A percentile compares a stretch with the other conserved stretches of the same genome.
These are phyloP conservation scores for Catocala sponsa DNA, from an alignment of 2,888 invertebrate genomes.

Conservation along the genomic window DNA sequence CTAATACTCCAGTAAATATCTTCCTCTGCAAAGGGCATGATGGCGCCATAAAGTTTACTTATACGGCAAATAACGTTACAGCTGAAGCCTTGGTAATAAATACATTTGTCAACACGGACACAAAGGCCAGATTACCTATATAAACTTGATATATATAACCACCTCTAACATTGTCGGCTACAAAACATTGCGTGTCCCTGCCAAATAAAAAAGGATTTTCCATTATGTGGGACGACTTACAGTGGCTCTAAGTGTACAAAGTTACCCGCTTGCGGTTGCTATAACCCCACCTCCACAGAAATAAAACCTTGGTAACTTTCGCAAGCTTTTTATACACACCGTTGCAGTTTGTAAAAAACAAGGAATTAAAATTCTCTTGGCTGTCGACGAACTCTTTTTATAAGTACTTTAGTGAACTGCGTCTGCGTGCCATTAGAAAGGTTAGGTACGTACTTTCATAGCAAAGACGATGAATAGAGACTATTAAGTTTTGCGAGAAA, in stretches of 20 bases:
- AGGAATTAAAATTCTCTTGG: slow-evolving; percentile 61
- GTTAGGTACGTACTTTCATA: slow-evolving; percentile 11
- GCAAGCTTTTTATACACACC: slow-evolving; percentile 66
- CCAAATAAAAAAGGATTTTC: slow-evolving; percentile 71
- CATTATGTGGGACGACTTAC: slow-evolving; percentile 74
- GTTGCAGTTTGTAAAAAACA: slow-evolving; percentile 67
- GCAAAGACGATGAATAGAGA: not conserved
- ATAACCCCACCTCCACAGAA: slow-evolving; percentile 61
- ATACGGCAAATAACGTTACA: slow-evolving; percentile 36
- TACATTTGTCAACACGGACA: slow-evolving; percentile 50
- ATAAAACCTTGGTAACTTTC: slow-evolving; percentile 71
- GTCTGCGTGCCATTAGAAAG: slow-evolving; percentile 12
- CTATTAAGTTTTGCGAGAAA: no score
- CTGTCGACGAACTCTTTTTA: slow-evolving; percentile 51
- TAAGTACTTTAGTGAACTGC: slow-evolving; percentile 27
- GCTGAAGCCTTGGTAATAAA: slow-evolving; percentile 46
- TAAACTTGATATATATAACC: slow-evolving; percentile 43
- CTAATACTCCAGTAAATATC: slow-evolving; percentile 8
- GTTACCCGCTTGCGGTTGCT: slow-evolving; percentile 67
- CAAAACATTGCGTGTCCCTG: slow-evolving; percentile 63
- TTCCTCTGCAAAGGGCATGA: slow-evolving; percentile 9
- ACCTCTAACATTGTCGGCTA: slow-evolving; percentile 43
- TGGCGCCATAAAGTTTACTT: slow-evolving; percentile 42
- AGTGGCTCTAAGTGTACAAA: slow-evolving; percentile 71
- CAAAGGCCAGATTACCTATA: slow-evolving; percentile 49